Evolutionary conservation across 2,888 invertebrate species (phyloP).

Genomic region (Poecilobothrus nobilitatus): DNA sequence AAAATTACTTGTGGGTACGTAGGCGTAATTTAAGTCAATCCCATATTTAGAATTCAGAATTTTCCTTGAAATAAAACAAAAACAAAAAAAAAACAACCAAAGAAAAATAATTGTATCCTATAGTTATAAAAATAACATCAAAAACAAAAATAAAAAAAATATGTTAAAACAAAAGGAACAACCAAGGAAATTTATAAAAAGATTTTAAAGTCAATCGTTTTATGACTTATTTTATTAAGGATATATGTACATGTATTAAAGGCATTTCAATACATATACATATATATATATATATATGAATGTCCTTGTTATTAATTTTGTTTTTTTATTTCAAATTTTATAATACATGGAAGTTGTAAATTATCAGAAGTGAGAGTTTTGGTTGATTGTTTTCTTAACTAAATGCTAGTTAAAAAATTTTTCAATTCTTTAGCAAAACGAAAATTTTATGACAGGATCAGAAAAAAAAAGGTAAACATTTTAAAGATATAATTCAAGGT

Average conservation of each 20-base stretch:
- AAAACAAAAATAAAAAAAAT: background rate
- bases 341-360: background rate
- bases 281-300: too few species aligned
- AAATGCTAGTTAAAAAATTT: too few species aligned
- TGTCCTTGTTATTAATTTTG: too few species aligned
- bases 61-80: too few species aligned
- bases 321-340: background rate
- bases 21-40: constrained; percentile 6
- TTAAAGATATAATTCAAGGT: too few species aligned
- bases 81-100: too few species aligned
- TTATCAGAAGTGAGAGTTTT: background rate
- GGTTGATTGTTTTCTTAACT: background rate
- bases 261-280: background rate
- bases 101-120: background rate
- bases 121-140: background rate
- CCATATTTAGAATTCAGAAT: background rate
- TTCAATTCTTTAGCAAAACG: too few species aligned
- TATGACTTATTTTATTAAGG: background rate
- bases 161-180: background rate
- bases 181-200: background rate
- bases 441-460: background rate
- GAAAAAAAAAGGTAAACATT: background rate
- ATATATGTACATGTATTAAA: background rate
- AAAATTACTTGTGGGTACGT: background rate
- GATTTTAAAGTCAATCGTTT: background rate